Conservation (phyloP, 2,888 invertebrate species). For the Conus canariensis region DNA sequence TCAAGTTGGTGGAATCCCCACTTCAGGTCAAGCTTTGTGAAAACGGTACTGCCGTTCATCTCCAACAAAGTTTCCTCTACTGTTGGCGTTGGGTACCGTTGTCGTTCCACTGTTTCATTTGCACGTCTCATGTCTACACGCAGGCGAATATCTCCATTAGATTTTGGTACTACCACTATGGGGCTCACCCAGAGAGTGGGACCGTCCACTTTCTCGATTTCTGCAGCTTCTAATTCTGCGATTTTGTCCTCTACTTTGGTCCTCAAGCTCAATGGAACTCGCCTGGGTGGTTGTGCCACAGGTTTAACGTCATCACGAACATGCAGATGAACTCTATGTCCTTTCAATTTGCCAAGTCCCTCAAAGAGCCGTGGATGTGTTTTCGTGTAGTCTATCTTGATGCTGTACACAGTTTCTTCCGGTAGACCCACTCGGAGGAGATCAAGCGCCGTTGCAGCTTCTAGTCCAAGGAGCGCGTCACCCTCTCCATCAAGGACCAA, state of each 20-base stretch:
- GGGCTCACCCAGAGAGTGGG: background rate
- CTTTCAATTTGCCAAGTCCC: background rate
- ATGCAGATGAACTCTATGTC: background rate
- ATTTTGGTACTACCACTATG: background rate
- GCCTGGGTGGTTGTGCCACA: background rate
- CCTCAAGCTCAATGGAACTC: background rate
- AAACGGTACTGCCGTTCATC: background rate
- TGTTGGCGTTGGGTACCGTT: background rate
- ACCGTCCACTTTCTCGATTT: background rate
- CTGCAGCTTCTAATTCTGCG: background rate
- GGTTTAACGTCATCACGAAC: background rate
- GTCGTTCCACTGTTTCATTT: background rate
- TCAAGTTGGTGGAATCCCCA: background rate
- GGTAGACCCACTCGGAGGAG: no score
- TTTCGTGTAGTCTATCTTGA: no score
- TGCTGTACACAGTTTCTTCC: no score
- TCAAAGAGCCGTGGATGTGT: background rate
- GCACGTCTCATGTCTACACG: background rate
- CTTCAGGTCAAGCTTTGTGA: background rate
- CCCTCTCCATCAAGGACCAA: no score
- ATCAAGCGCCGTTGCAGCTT: no score
- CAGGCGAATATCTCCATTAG: background rate
- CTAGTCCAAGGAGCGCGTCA: no score
- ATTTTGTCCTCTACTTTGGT: background rate
- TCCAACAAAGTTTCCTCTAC: background rate